Percentiles rank a stretch among this genome's conserved stretches.
These are phyloP conservation scores for Dendroctonus valens DNA, from an alignment of 1,140 invertebrate species.

Conservation along the genomic window DNA sequence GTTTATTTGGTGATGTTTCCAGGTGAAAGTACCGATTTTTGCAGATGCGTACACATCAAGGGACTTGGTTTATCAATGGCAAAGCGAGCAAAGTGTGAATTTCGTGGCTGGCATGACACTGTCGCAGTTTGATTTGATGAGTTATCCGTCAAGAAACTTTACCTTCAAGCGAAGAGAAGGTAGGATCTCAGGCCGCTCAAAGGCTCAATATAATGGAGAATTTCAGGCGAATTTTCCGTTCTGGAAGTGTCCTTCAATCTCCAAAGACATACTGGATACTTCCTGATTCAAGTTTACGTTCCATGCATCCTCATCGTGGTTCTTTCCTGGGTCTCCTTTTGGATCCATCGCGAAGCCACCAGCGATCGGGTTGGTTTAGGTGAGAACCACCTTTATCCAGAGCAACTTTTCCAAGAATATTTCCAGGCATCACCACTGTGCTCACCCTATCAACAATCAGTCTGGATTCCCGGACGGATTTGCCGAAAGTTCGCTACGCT, in stretches of 20 bases:
- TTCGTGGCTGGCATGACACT: constrained; percentile 87
- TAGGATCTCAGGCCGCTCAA: constrained; percentile 33
- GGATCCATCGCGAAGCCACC: constrained; percentile 95
- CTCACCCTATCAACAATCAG: constrained; percentile 89
- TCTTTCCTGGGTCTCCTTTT: constrained; percentile 95
- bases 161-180: constrained; percentile 75
- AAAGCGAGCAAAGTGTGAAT: constrained; percentile 75
- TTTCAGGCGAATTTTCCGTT: constrained; percentile 72
- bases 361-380: constrained; percentile 60
- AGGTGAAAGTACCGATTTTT: constrained; percentile 17
- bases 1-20: constrained; percentile 51
- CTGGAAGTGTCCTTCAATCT: constrained; percentile 88
- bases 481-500: constrained; percentile 86
- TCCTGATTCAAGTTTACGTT: constrained; percentile 91
- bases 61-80: constrained; percentile 90
- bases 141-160: constrained; percentile 77
- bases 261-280: constrained; percentile 87
- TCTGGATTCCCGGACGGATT: constrained; percentile 83
- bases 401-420: neutral
- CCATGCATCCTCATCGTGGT: constrained; percentile 93
- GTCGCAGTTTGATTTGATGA: constrained; percentile 89
- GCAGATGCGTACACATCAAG: constrained; percentile 87
- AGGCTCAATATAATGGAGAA: neutral
- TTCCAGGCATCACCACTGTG: constrained; percentile 83
- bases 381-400: constrained; percentile 12